Evolutionary conservation across 2,888 invertebrate species (phyloP), one percentile per base, ranked within the genome.

Genomic region (Arge pagana): DNA sequence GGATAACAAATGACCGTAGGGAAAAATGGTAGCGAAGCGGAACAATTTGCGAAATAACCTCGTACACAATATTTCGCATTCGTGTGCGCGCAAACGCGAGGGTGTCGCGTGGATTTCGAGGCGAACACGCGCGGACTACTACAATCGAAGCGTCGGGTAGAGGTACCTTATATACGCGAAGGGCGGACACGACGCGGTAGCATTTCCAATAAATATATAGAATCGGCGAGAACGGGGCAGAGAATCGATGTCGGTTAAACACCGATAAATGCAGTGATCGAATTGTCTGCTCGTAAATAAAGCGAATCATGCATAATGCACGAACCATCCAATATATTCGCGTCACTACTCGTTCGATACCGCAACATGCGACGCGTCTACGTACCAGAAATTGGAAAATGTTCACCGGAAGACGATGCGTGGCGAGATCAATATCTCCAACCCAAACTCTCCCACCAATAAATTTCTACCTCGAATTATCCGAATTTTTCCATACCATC

Each of bases 201-300:
- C n/a, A n/a, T n/a, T n/a, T 33, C 42, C 19, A 26, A 50, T 50
- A 50, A 23, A 18, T 42, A 40, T 40, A 6, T 26, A 11, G 5
- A 1, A 21, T 8, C 2, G 7, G 10, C 5, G 4, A 10, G 23
- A 10, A 41, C 4, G 28, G 15, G 21, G 21, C 4, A 21, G 10
- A 23, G 31, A 35, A 52, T 53, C 51, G 55, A 54, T 56, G 52
- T 48, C 45, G 48, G 54, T 58, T 56, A 59, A 59, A 58, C 54
- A 56, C 52, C 60, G 60, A 60, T 60, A 57, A 62, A 62, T 61
- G 57, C 58, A 52, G 35, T 48, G 55, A 54, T 57, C 50, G 53
- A 48, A 57, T 55, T 50, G 43, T 53, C 57, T 37, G 28, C 54
- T 54, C 54, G 55, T 56, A 57, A 60, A 61, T 63, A 60, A 55